Evolutionary conservation across 1,140 invertebrate species (phyloP).

Genomic region (Apolygus lucorum): DNA sequence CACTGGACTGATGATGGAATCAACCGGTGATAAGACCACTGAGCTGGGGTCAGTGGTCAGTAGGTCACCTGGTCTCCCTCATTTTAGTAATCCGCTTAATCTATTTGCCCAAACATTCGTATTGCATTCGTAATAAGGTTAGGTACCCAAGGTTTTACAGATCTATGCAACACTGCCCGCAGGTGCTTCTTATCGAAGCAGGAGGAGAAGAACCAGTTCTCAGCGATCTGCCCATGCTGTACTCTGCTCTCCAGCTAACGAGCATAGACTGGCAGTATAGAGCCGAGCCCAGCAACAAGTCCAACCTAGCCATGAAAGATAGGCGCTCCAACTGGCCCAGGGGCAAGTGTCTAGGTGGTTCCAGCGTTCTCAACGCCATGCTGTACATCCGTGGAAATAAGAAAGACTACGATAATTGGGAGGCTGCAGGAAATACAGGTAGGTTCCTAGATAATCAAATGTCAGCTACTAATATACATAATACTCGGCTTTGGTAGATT

Average conservation of each 20-base stretch:
- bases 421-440: slow-evolving; percentile 51
- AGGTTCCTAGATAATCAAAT: not conserved
- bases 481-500: too few relatives aligned
- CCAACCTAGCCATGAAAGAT: slow-evolving; percentile 39
- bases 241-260: slow-evolving; percentile 58
- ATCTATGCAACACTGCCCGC: too few relatives aligned
- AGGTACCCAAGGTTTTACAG: too few relatives aligned
- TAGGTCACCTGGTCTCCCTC: too few relatives aligned
- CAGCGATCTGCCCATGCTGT: slow-evolving; percentile 63
- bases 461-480: too few relatives aligned
- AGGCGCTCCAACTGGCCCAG: slow-evolving; percentile 48
- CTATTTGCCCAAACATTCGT: too few relatives aligned
- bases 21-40: too few relatives aligned
- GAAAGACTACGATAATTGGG: slow-evolving; percentile 77
- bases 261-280: slow-evolving; percentile 70
- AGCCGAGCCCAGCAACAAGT: slow-evolving; percentile 50
- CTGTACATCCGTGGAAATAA: slow-evolving; percentile 77
- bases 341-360: slow-evolving; percentile 63
- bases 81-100: too few relatives aligned
- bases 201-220: slow-evolving; percentile 63
- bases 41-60: too few relatives aligned
- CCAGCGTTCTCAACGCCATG: slow-evolving; percentile 79
- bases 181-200: slow-evolving; percentile 70
- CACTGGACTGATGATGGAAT: too few relatives aligned
- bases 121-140: too few relatives aligned